Evolutionary conservation across 2,797 vertebrate species (phyloP).

Genomic region (Acanthis flammea): DNA sequence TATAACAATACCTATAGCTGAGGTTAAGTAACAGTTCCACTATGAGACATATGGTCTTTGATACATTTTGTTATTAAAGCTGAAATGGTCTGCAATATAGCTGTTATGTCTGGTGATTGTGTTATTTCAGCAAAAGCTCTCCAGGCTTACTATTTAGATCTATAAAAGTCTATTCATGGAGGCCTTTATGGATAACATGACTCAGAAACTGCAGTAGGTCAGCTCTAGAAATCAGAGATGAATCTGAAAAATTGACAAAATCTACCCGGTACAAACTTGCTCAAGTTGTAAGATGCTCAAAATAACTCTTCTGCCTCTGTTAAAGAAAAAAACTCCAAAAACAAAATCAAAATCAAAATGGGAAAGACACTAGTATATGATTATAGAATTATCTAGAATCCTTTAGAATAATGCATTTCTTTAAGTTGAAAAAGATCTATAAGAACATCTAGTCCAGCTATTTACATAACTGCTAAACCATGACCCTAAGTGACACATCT

Average conservation of each 20-base stretch:
- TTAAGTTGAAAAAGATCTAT: background rate
- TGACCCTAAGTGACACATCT: background rate
- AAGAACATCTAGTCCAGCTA: background rate
- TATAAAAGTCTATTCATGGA: background rate
- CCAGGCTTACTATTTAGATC: background rate
- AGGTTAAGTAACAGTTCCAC: background rate
- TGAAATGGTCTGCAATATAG: background rate
- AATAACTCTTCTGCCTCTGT: background rate
- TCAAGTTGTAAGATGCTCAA: background rate
- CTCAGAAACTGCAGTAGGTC: background rate
- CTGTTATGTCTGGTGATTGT: background rate
- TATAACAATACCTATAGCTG: background rate
- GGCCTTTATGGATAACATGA: background rate
- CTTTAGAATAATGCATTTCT: background rate
- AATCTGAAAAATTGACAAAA: background rate
- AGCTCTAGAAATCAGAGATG: background rate
- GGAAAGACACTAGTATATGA: background rate
- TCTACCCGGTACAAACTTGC: background rate
- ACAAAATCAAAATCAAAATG: background rate
- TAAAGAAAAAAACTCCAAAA: background rate
- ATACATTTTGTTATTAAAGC: background rate
- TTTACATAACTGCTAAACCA: background rate
- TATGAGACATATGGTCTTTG: background rate
- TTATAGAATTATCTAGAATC: background rate
- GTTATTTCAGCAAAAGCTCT: background rate